phyloP scores from a whole-genome alignment of 2,113 vertebrate species.

The Sprattus sprattus region DNA sequence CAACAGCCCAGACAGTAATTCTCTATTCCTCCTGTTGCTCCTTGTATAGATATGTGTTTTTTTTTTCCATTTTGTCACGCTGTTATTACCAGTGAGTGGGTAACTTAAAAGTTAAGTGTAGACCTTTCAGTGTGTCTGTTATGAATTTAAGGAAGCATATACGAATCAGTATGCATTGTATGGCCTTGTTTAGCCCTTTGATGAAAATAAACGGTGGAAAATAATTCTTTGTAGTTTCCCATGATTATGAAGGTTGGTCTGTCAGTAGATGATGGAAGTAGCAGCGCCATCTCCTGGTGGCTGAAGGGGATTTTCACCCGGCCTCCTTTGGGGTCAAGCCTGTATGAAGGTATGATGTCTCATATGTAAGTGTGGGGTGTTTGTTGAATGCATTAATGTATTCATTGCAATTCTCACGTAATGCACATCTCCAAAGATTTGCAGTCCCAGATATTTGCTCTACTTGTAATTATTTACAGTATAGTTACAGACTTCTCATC shows the following conservation, averaged over 20 bases:
- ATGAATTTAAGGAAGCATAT: neutral
- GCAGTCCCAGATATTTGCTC: too few species aligned
- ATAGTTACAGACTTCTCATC: too few species aligned
- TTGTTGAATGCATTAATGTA: neutral
- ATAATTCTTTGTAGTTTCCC: neutral
- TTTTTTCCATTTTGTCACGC: neutral
- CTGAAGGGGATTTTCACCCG: neutral
- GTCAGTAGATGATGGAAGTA: neutral
- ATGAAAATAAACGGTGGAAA: neutral
- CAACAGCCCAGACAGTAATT: neutral
- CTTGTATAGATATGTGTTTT: neutral
- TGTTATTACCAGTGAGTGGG: neutral
- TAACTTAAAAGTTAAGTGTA: neutral
- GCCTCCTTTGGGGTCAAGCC: neutral
- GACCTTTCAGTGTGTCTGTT: neutral
- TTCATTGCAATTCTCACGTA: too few species aligned
- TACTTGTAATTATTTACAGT: too few species aligned
- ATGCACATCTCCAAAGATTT: too few species aligned
- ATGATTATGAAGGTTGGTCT: neutral
- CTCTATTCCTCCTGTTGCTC: neutral
- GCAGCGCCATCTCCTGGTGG: neutral
- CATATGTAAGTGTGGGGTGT: neutral
- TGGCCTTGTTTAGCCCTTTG: neutral
- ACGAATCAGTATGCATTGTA: neutral
- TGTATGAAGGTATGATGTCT: neutral